Base-by-base conservation (phyloP, 1,140 invertebrate genomes). In the Pectinophora gossypiella region DNA sequence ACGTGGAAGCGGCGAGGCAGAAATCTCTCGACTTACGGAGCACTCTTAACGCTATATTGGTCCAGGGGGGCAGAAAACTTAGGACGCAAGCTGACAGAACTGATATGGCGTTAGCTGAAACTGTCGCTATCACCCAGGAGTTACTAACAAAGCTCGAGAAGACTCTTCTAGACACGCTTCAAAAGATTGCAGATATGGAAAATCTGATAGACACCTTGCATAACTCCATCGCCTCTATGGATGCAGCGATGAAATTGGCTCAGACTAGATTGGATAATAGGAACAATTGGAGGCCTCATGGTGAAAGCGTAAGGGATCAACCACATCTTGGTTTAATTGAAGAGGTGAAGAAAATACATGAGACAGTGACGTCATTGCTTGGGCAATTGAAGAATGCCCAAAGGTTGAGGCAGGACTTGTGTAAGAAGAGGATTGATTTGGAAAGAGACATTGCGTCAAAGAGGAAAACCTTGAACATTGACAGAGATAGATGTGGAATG, bases 221-320 rank as follows among this genome's bases (percentile, higher is more conserved):
- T 49, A 81, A 79, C 20, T 90, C 90, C 0, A 88, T 94, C 1
- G 87, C 88, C 52, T 90, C 90, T 63, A 89, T 94, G 68, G 93
- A 95, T 63, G 84, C 89, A 6, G 90, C 92, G 2, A 91, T 94
- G 90, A 95, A 95, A 74, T 89, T 94, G 19, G 93, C 93, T 13
- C 94, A 95, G 79, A 95, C 94, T 0, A 89, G 94, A 58, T 85
- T 96, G 48, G 90, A 93, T 64, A 93, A 94, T 63, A 89, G 94
- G 54, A 88, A 90, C 32, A 80, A 86, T 32, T 88, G 89, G 48
- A 84, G 92, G 22, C 92, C 92, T 13, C 88, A 91, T 35, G 91
- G 94, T 6, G 94, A 95, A 78, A 93, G 89, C 62, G 94, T 93
- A 50, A 86, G 93, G 42, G 94, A 95, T 72, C 76, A 81, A 22